These are phyloP conservation scores for Mantis religiosa DNA, from an alignment of 2,888 invertebrate species.

Conservation along the genomic window DNA sequence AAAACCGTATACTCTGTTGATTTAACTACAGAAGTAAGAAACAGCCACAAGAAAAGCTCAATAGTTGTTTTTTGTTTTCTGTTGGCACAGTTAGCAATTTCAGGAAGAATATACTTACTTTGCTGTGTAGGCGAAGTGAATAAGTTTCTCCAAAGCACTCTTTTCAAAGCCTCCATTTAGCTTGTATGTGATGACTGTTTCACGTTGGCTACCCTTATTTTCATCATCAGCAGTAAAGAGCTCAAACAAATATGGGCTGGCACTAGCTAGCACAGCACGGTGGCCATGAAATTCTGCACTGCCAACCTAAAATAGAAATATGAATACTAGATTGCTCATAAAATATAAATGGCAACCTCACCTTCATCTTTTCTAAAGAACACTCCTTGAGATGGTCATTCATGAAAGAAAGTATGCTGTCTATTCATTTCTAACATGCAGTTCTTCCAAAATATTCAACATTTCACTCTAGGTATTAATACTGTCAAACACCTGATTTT, in stretches of 20 bases:
- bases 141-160: constrained; percentile 66
- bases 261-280: constrained; percentile 73
- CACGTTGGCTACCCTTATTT: constrained; percentile 41
- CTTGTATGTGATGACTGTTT: constrained; percentile 55
- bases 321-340: background rate
- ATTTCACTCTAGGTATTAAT: too few relatives aligned
- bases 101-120: constrained; percentile 43
- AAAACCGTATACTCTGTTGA: background rate
- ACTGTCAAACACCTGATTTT: too few relatives aligned
- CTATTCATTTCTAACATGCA: too few relatives aligned
- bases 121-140: constrained; percentile 81
- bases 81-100: background rate
- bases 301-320: constrained; percentile 51
- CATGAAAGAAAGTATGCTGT: too few relatives aligned
- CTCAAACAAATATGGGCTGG: constrained; percentile 72
- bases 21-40: background rate
- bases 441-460: too few relatives aligned
- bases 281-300: constrained; percentile 71
- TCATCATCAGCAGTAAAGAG: constrained; percentile 60
- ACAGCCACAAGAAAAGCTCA: background rate
- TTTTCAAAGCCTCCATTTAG: constrained; percentile 61
- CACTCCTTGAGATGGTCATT: too few relatives aligned
- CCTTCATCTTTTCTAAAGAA: background rate
- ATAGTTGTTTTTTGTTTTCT: background rate
- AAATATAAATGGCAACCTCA: background rate